Percentiles rank a stretch among this genome's conserved stretches.
phyloP scores from a whole-genome alignment of 2,888 invertebrate genomes.

The Phlogophora meticulosa region DNA sequence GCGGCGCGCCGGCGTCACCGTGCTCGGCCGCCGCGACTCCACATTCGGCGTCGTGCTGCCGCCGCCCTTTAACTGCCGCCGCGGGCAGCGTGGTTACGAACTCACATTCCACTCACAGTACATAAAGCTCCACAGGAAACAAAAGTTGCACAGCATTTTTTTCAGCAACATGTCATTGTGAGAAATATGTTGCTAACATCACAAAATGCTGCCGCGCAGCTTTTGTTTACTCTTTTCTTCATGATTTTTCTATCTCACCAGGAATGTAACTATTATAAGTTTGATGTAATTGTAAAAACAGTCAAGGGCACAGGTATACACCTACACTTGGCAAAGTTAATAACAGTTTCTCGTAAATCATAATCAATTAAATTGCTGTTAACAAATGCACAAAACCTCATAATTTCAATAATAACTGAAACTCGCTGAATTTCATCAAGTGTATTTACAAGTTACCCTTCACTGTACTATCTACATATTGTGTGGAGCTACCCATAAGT shows the following conservation, averaged over 20 bases:
- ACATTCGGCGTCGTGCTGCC: slow-evolving; percentile 90
- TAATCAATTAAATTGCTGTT: too few relatives aligned
- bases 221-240: slow-evolving; percentile 9
- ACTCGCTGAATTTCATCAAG: background rate
- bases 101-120: slow-evolving; percentile 58
- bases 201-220: slow-evolving; percentile 10
- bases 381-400: background rate
- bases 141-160: slow-evolving; percentile 24
- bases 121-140: slow-evolving; percentile 2
- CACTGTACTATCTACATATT: slow-evolving; percentile 36
- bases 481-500: slow-evolving; percentile 32
- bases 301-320: slow-evolving; percentile 3
- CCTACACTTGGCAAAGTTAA: background rate
- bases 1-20: slow-evolving; percentile 91
- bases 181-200: background rate
- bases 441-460: slow-evolving; percentile 16
- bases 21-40: slow-evolving; percentile 92
- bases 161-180: background rate
- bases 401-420: background rate
- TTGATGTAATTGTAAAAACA: slow-evolving; percentile 15
- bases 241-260: slow-evolving; percentile 5
- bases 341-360: background rate
- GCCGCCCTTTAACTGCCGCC: slow-evolving; percentile 93
- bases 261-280: background rate
- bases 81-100: slow-evolving; percentile 89